These are phyloP conservation scores for Probaryconus sp. DNA, from an alignment of 1,140 invertebrate genomes.

Conservation along the genomic window DNA sequence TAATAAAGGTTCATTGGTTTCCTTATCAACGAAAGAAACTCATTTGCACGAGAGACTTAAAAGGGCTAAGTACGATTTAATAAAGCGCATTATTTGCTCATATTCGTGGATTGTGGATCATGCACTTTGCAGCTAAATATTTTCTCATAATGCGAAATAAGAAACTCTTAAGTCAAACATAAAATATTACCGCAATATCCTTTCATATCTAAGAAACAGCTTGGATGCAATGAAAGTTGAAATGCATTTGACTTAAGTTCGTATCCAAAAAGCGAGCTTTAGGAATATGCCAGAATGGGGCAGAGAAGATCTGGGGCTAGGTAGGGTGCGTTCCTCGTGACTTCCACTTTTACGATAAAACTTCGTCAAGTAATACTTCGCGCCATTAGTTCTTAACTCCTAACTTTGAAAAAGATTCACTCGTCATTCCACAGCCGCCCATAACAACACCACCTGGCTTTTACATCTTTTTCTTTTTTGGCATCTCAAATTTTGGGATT, in stretches of 20 bases:
- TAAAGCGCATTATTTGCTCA: constrained; percentile 11
- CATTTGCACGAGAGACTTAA: constrained; percentile 8
- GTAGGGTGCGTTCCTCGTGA: constrained; percentile 27
- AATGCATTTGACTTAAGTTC: constrained; percentile 23
- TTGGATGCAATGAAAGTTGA: constrained; percentile 34
- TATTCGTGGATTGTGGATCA: not conserved
- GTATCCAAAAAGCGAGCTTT: constrained; percentile 37
- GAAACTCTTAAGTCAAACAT: constrained; percentile 3
- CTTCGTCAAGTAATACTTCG: constrained; percentile 67
- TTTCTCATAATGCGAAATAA: constrained; percentile 13
- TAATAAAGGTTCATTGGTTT: constrained; percentile 1
- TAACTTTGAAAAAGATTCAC: constrained; percentile 63
- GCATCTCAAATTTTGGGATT: no score
- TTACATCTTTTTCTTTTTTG: no score
- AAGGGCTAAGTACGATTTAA: constrained; percentile 19
- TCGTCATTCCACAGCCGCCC: constrained; percentile 39
- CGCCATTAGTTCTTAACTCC: constrained; percentile 71
- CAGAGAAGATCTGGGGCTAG: no score
- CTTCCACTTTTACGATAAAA: constrained; percentile 67
- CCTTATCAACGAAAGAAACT: constrained; percentile 6
- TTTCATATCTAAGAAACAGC: constrained; percentile 2
- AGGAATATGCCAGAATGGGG: constrained; percentile 31
- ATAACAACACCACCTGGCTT: no score
- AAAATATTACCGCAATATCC: constrained; percentile 15
- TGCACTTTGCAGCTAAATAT: constrained; percentile 2